Base-by-base conservation (phyloP, 2,797 vertebrate species). In the Furcifer pardalis region DNA sequence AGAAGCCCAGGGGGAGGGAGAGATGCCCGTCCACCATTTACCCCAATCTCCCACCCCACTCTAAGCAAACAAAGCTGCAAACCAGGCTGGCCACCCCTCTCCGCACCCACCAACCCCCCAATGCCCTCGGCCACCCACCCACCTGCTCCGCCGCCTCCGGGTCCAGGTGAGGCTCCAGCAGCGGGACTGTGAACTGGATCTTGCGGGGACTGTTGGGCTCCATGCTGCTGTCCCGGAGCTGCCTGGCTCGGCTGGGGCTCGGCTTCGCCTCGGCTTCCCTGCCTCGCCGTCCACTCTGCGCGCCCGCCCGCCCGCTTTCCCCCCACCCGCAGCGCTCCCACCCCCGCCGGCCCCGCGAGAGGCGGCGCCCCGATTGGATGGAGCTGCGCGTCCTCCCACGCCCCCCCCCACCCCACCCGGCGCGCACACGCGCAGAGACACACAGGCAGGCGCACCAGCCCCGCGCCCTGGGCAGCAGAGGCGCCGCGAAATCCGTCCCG, bases 101-200 rank as follows among this genome's bases (percentile, higher is more conserved):
- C 49, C 46, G n/a, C 4, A 69, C 93, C 89, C 94, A 98, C 97
- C 97, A 98, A 97, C 92, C 98, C 98, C 0, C 52, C 52, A 19
- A 56, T 15, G 15, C 12, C 52, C 15, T 5, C 52, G 5, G 17
- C 52, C 52, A 2, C 52, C 52, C 17, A 69, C 94, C 88, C 94
- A 98, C 97, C 97, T 98, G 98, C 92, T 98, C 98, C 0, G 97
- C 97, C 86, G 97, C 97, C 94, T 98, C 97, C 12, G 98, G 98
- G 95, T 98, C 97, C 93, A 98, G 97, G 94, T 98, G 97, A 82
- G 97, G 97, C 93, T 98, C 97, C 95, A 98, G 95, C 44, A 98
- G 94, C 82, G 98, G 98, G 44, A 98, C 96, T 0, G 97, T 98
- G 95, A 98, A 98, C 94, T 98, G 97, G 92, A 98, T 98, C 94